Evolutionary conservation across 2,113 vertebrate species (phyloP).

Genomic region (Poeciliopsis turrubarensis): DNA sequence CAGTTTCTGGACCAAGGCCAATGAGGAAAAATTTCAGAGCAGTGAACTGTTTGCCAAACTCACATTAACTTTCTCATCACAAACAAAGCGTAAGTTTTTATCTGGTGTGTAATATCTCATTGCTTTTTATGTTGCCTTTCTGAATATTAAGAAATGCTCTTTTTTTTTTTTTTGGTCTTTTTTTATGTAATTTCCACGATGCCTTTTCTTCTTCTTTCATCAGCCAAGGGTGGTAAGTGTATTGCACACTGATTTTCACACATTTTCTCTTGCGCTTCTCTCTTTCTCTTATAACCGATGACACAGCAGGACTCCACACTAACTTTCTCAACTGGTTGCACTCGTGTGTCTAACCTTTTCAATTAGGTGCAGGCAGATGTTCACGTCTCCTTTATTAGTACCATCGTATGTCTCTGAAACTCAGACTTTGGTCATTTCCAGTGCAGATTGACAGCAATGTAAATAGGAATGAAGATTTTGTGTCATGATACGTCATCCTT

Average conservation of each 20-base stretch:
- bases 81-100: conserved; percentile 86
- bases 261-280: conserved; percentile 15
- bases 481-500: neutral
- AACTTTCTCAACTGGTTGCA: neutral
- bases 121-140: conserved; percentile 11
- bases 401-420: neutral
- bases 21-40: conserved; percentile 87
- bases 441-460: neutral
- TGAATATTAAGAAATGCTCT: conserved; percentile 44
- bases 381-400: neutral
- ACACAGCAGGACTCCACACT: neutral
- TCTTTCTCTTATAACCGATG: conserved; percentile 39
- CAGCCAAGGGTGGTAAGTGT: conserved; percentile 79
- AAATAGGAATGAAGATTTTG: neutral
- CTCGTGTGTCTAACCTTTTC: neutral
- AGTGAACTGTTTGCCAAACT: conserved; percentile 92
- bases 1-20: conserved; percentile 88
- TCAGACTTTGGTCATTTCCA: neutral
- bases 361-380: neutral
- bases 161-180: conserved; percentile 19
- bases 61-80: conserved; percentile 86
- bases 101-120: conserved; percentile 19
- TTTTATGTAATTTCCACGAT: neutral
- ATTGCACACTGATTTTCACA: conserved; percentile 19
- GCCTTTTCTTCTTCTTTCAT: conserved; percentile 37